Percentiles rank a stretch among this genome's conserved stretches.
Conservation (phyloP, 2,797 vertebrate species). For the Nasua narica region DNA sequence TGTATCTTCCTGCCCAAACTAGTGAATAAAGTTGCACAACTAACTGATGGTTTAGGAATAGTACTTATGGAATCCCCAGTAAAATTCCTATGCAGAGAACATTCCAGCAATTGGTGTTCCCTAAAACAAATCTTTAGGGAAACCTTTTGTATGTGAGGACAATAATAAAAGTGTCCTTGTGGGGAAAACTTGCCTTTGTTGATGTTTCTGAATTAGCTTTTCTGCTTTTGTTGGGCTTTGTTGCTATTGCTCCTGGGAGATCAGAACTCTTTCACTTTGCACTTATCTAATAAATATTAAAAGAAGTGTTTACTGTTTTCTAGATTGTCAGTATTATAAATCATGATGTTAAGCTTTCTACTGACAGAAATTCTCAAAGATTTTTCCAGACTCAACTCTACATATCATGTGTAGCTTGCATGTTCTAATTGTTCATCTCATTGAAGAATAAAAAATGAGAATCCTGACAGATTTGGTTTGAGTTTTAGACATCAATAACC, state of each 20-base stretch:
- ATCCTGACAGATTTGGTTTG: slow-evolving; percentile 1
- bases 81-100: neutral
- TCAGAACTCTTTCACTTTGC: neutral
- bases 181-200: neutral
- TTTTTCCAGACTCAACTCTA: neutral
- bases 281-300: slow-evolving; percentile 15
- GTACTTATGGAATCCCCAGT: neutral
- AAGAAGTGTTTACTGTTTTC: neutral
- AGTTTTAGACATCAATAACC: slow-evolving; percentile 6
- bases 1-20: neutral
- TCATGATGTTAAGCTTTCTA: neutral
- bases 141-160: neutral
- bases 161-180: neutral
- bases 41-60: slow-evolving; percentile 18
- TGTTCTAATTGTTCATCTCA: neutral
- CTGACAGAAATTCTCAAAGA: neutral
- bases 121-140: neutral
- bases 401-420: neutral
- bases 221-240: neutral
- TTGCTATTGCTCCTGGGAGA: neutral
- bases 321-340: neutral
- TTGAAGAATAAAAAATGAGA: slow-evolving; percentile 23
- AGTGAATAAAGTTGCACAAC: neutral
- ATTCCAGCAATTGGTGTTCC: neutral
- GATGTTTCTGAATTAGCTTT: neutral